Evolutionary conservation across 2,797 vertebrate species (phyloP).

Genomic region (Enteromius thamalakanensis): DNA sequence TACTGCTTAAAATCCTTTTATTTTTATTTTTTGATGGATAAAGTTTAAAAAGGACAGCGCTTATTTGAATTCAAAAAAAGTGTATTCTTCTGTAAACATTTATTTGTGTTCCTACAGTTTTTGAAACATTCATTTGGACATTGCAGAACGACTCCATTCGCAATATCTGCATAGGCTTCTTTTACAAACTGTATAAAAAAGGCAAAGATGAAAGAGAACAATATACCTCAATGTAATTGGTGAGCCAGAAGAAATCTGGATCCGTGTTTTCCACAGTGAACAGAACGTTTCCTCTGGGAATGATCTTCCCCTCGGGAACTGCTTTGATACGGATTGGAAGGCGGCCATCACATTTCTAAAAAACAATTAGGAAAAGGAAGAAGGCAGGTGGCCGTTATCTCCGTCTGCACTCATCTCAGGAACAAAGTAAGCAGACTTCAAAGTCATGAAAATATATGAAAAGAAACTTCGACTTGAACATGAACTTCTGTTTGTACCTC

Average conservation of each 20-base stretch:
- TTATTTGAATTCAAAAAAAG: neutral
- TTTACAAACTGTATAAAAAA: neutral
- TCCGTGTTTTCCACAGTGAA: conserved; percentile 84
- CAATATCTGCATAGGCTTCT: neutral
- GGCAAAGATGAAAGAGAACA: conserved; percentile 19
- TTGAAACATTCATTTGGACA: neutral
- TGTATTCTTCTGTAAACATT: neutral
- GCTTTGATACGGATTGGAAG: conserved; percentile 82
- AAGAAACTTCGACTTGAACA: neutral
- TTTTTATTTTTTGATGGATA: neutral
- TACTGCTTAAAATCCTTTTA: neutral
- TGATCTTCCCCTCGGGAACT: conserved; percentile 76
- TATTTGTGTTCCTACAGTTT: neutral
- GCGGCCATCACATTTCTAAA: conserved; percentile 78
- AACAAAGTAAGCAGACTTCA: conserved; percentile 26
- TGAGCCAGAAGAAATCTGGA: conserved; percentile 80
- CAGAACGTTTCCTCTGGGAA: conserved; percentile 80
- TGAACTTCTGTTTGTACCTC: conserved; percentile 67
- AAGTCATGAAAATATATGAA: neutral
- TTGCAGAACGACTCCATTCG: neutral
- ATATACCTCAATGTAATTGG: conserved; percentile 80
- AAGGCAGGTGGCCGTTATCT: conserved; percentile 29
- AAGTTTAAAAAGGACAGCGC: neutral
- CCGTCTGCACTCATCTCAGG: neutral
- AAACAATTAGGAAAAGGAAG: conserved; percentile 31